phyloP scores from a whole-genome alignment of 2,888 invertebrate species.

The Pterostichus niger region DNA sequence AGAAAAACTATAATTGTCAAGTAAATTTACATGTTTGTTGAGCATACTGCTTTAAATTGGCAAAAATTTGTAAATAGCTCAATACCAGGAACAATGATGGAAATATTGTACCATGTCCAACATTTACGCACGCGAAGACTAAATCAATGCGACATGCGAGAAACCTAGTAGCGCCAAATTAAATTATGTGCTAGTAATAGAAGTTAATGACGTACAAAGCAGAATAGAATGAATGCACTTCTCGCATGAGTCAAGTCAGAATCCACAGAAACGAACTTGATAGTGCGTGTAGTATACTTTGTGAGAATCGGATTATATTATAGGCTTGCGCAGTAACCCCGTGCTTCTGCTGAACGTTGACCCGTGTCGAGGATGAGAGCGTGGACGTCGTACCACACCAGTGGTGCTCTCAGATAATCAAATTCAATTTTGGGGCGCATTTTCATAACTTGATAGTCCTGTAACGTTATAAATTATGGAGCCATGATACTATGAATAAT shows the following conservation, averaged over 20 bases:
- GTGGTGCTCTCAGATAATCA: neutral
- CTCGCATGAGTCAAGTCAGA: no score
- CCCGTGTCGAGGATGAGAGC: constrained; percentile 8
- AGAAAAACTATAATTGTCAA: constrained; percentile 35
- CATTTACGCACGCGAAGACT: neutral
- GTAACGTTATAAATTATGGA: no score
- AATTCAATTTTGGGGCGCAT: neutral
- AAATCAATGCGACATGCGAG: constrained; percentile 14
- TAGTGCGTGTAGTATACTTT: neutral
- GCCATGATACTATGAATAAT: no score
- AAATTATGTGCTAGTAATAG: constrained; percentile 11
- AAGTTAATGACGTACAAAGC: neutral
- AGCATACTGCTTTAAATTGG: neutral
- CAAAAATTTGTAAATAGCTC: constrained; percentile 2
- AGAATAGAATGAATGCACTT: neutral
- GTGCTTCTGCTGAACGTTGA: constrained; percentile 34
- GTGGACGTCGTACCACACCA: neutral
- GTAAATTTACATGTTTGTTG: constrained; percentile 32
- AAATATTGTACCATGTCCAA: constrained; percentile 8
- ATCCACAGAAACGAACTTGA: neutral
- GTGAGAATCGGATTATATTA: constrained; percentile 33
- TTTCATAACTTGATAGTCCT: neutral
- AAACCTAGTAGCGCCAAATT: neutral
- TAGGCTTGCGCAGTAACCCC: constrained; percentile 33
- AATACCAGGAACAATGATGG: constrained; percentile 5